phyloP scores from a whole-genome alignment of 2,113 vertebrate species.

The rabbit (Oryctolagus cuniculus) region DNA sequence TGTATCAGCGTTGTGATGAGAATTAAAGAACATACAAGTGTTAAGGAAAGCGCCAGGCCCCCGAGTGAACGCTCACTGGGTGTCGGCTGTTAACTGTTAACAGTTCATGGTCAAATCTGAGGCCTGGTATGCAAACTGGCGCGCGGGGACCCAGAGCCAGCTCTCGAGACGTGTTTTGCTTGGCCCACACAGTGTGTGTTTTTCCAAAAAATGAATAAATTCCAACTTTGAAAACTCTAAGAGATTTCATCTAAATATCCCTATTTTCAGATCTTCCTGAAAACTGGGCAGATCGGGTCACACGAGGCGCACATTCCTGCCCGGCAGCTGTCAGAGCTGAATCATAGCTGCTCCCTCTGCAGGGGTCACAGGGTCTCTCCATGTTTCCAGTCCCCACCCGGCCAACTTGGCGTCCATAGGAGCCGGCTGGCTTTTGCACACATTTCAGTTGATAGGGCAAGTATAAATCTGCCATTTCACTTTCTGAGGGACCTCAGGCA shows the following conservation, averaged over 20 bases:
- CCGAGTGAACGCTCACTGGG: neutral
- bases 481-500: neutral
- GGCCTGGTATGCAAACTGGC: neutral
- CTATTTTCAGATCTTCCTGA: slow-evolving; percentile 49
- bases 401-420: neutral
- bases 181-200: slow-evolving; percentile 9
- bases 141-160: neutral
- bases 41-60: neutral
- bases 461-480: slow-evolving; percentile 13
- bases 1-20: neutral
- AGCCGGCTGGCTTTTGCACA: neutral
- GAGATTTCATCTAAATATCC: slow-evolving; percentile 51
- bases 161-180: slow-evolving; percentile 28
- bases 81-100: slow-evolving; percentile 26
- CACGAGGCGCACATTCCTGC: neutral
- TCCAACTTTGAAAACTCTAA: slow-evolving; percentile 55
- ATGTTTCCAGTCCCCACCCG: neutral
- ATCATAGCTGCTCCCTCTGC: neutral
- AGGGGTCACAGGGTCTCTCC: neutral
- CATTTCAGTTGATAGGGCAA: neutral
- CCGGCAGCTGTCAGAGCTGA: neutral
- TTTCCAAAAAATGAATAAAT: neutral
- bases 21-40: neutral
- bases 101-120: neutral
- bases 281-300: slow-evolving; percentile 33